Percentiles rank a stretch among this genome's conserved stretches.
Evolutionary conservation across 2,797 vertebrate genomes (phyloP).

Genomic region (Acrossocheilus wenchowensis): DNA sequence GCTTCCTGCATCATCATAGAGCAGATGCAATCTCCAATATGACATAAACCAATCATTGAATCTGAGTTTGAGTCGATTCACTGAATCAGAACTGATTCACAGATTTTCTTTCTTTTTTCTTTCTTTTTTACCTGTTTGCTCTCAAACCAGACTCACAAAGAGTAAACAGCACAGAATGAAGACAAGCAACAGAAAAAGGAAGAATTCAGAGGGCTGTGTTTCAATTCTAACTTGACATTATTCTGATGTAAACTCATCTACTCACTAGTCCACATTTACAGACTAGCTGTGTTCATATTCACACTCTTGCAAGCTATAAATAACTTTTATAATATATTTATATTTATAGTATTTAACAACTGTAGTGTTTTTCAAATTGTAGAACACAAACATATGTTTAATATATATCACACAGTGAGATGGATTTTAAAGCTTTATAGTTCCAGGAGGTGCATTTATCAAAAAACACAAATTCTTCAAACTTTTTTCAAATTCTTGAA

Average conservation of each 20-base stretch:
- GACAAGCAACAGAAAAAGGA: background rate
- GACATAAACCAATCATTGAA: background rate
- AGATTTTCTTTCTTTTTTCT: background rate
- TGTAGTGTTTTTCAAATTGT: too few relatives aligned
- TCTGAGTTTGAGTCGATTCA: background rate
- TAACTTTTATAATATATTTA: too few relatives aligned
- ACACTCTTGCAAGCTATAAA: background rate
- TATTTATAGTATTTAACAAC: too few relatives aligned
- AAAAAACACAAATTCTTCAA: background rate
- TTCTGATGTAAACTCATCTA: background rate
- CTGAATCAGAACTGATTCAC: background rate
- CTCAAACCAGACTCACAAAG: background rate
- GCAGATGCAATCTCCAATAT: background rate
- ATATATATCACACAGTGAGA: too few relatives aligned
- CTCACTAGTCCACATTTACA: background rate
- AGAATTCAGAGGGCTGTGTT: background rate
- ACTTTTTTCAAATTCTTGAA: background rate
- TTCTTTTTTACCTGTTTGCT: background rate
- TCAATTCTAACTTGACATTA: background rate
- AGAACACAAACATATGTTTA: too few relatives aligned
- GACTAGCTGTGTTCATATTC: background rate
- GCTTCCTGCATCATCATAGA: background rate
- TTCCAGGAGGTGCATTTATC: background rate
- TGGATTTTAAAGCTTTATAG: background rate
- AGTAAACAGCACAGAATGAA: background rate